These are phyloP conservation scores for Podarcis lilfordi DNA, from an alignment of 2,797 vertebrate species.

Conservation along the genomic window DNA sequence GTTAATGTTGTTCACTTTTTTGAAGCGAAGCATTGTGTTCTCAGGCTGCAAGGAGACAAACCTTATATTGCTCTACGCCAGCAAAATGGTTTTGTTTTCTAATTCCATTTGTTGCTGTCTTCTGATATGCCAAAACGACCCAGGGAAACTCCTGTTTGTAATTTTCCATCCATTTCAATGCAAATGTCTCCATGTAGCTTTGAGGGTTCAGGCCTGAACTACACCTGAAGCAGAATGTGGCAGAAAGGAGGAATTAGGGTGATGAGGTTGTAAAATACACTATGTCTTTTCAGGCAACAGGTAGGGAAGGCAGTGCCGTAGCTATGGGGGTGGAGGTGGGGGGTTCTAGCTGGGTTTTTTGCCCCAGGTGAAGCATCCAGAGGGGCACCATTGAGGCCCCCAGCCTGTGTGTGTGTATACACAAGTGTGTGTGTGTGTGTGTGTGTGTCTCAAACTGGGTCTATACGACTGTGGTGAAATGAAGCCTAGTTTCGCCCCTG, in stretches of 20 bases:
- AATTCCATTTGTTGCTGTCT: conserved; percentile 10
- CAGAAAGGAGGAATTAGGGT: background rate
- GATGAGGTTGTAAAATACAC: background rate
- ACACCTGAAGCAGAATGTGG: background rate
- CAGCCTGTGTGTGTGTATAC: too few species aligned
- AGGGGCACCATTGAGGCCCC: too few species aligned
- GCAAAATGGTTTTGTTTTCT: conserved; percentile 36
- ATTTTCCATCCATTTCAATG: background rate
- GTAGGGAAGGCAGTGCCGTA: background rate
- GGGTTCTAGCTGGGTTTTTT: too few species aligned
- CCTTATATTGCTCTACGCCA: conserved; percentile 28
- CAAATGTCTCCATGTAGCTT: background rate
- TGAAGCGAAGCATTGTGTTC: conserved; percentile 40
- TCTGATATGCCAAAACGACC: background rate
- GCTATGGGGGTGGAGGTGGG: too few species aligned
- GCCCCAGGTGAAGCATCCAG: too few species aligned
- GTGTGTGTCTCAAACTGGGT: too few species aligned
- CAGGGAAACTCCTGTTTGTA: background rate
- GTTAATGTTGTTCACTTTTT: conserved; percentile 8
- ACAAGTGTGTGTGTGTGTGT: too few species aligned
- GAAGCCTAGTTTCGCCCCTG: too few species aligned
- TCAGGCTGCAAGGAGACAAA: conserved; percentile 43
- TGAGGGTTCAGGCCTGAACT: background rate
- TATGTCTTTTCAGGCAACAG: background rate
- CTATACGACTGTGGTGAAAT: too few species aligned